These are phyloP conservation scores for Florisuga fusca DNA, from an alignment of 2,797 vertebrate genomes.

Conservation along the genomic window DNA sequence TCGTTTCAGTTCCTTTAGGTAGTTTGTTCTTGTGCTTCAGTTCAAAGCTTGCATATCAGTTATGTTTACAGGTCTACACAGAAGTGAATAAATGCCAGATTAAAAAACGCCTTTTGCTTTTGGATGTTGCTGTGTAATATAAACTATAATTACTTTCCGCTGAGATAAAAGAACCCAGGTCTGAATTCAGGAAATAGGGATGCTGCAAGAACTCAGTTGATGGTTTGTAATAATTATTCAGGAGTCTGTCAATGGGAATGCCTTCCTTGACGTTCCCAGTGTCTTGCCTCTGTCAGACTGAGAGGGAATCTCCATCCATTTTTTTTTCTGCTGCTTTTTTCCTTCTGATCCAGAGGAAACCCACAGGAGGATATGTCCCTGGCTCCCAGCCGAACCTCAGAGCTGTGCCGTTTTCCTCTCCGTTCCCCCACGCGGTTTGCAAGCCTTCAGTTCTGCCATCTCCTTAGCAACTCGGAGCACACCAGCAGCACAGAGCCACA, in stretches of 20 bases:
- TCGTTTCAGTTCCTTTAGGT: neutral
- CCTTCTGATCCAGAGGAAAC: neutral
- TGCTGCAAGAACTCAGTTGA: neutral
- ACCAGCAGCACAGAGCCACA: slow-evolving; percentile 46
- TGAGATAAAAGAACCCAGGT: neutral
- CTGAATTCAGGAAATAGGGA: slow-evolving; percentile 2
- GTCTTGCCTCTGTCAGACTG: slow-evolving; percentile 30
- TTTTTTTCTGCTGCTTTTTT: rapidly evolving
- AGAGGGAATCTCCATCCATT: slow-evolving; percentile 8
- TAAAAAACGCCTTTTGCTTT: neutral
- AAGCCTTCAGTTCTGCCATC: slow-evolving; percentile 25
- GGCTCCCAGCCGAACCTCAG: neutral
- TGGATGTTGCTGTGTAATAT: neutral
- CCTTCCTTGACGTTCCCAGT: neutral
- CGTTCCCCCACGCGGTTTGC: neutral
- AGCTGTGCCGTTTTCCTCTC: neutral
- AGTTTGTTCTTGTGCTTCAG: neutral
- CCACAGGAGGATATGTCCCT: neutral
- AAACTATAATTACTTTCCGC: slow-evolving; percentile 19
- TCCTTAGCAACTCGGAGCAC: slow-evolving; percentile 63
- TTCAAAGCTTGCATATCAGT: neutral
- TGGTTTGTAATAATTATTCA: neutral
- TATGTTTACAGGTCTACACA: neutral
- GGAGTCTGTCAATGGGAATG: neutral
- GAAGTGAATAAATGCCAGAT: neutral